Evolutionary conservation across 2,113 vertebrate genomes (phyloP).

Genomic region (Zosterops pallidus): DNA sequence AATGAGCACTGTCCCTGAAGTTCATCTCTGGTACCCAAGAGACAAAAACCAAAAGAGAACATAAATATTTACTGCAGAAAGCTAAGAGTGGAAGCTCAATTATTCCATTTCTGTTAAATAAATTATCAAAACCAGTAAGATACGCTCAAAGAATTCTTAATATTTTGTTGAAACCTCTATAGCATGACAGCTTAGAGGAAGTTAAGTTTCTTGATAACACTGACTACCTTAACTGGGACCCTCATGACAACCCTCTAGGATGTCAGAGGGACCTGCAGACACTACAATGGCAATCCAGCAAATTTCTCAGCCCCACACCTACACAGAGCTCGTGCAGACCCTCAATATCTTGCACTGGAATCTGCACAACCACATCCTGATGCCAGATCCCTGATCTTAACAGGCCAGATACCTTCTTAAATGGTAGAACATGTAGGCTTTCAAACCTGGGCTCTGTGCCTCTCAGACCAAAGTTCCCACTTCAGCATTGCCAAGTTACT

Average conservation of each 20-base stretch:
- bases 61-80: slow-evolving; percentile 2
- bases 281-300: not conserved
- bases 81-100: not conserved
- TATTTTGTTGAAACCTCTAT: not conserved
- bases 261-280: not conserved
- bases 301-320: not conserved
- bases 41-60: not conserved
- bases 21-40: not conserved
- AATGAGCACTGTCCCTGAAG: not conserved
- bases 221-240: not conserved
- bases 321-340: not conserved
- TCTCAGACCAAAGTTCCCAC: not conserved
- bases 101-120: slow-evolving; percentile 1
- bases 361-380: not conserved
- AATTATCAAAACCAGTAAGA: not conserved
- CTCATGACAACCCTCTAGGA: not conserved
- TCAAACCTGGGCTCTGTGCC: not conserved
- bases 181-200: not conserved
- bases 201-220: not conserved
- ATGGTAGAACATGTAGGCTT: not conserved
- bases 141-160: not conserved
- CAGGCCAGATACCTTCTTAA: not conserved
- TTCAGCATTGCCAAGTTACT: not conserved
- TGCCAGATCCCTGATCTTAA: not conserved
- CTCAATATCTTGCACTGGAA: not conserved